phyloP scores from a whole-genome alignment of 2,113 vertebrate genomes.

The Potamarius usumacintae region DNA sequence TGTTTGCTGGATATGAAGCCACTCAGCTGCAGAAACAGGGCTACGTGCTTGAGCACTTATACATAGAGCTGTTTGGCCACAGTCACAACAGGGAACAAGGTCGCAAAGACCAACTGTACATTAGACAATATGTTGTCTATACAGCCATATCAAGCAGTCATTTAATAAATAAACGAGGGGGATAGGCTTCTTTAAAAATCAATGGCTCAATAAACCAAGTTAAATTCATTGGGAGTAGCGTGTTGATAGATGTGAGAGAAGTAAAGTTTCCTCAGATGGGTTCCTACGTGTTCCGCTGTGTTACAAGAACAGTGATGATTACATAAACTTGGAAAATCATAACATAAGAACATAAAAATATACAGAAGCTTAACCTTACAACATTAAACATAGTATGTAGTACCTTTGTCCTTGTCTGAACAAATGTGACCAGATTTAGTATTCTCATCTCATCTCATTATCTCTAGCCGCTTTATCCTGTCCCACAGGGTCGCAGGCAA shows the following conservation, averaged over 20 bases:
- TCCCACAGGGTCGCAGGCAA: no score
- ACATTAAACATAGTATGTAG: background rate
- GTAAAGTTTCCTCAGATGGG: background rate
- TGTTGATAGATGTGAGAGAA: background rate
- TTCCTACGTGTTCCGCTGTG: background rate
- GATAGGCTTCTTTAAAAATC: background rate
- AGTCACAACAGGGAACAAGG: background rate
- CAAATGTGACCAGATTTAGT: background rate
- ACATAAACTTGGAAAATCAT: background rate
- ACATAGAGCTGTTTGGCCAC: background rate
- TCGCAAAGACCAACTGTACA: background rate
- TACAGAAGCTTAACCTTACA: background rate
- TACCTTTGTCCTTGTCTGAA: background rate
- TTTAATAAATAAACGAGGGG: background rate
- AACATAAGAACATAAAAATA: background rate
- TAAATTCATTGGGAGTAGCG: background rate
- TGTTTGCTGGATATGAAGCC: constrained; percentile 13
- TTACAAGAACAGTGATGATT: background rate
- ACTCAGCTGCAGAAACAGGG: constrained; percentile 9
- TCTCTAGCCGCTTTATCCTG: no score
- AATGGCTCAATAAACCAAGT: background rate
- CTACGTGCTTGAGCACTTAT: background rate
- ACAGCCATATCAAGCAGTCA: background rate
- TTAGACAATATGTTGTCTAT: background rate
- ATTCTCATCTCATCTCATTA: no score